Base-by-base conservation (phyloP, 2,888 invertebrate species). In the Idaea dimidiata region DNA sequence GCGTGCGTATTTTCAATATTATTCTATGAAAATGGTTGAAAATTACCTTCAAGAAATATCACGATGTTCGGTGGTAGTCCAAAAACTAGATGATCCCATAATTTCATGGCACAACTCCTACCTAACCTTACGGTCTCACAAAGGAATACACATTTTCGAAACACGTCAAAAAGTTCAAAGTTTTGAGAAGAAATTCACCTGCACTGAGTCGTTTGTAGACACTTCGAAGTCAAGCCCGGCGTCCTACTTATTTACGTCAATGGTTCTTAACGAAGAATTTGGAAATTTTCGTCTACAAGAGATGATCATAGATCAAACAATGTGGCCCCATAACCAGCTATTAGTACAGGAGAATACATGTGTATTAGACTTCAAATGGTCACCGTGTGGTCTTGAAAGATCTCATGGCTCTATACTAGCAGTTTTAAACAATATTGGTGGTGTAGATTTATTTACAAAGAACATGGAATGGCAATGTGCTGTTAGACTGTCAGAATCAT, bases 241-340 rank as follows among this genome's bases (percentile, higher is more conserved):
- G 1, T 64, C 76, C 1, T 72, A 72, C 1, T 67, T 88, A n/a
- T 84, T 83, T 54, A 71, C 83, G 8, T 66, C 68, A 14, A 73
- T 68, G 16, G 76, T 83, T 63, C 68, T 84, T 4, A 73, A 73
- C 16, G 67, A 66, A 31, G 72, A 78, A 16, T 73, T 87, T 63
- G 76, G 68, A 31, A 90, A 88, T 68, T 71, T 80, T 4, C 83
- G 89, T 43, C 77, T 81, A 16, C 80, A 82, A 0, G 84, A 88
- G 71, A 82, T 89, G 84, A 72, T 87, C 7, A 64, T 86, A 7
- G 82, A 91, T 60, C 82, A 88, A 2, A 71, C 82, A 6, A 75
- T 89, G 57, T 91, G 90, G 89, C 85, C 89, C 0, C 86, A 89
- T 63, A 87, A 84, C 63, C 67, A 72, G 0, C 69, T 79, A 33